Evolutionary conservation across 2,888 invertebrate genomes (phyloP).

Genomic region (Hesperia comma): DNA sequence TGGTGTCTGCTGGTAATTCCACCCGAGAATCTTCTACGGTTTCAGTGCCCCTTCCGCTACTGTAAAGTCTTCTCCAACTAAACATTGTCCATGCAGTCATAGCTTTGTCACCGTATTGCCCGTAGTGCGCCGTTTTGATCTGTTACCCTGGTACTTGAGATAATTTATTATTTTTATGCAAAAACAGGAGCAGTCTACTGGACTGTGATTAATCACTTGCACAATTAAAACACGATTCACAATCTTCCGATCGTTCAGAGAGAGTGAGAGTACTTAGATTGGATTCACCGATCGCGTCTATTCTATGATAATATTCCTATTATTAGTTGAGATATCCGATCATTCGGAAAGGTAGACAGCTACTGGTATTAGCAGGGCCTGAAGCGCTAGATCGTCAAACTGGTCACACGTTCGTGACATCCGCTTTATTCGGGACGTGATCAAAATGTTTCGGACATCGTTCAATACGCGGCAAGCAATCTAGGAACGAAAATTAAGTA

Average conservation of each 20-base stretch:
- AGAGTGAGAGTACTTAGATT: not conserved
- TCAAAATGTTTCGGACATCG: constrained; percentile 58
- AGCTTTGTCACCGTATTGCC: constrained; percentile 79
- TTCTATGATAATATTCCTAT: constrained; percentile 19
- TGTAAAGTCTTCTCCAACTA: constrained; percentile 78
- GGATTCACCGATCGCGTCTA: constrained; percentile 2
- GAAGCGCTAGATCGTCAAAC: constrained; percentile 65
- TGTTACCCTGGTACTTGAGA: not conserved
- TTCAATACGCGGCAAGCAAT: constrained; percentile 56
- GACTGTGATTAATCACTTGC: not conserved
- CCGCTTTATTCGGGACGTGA: constrained; percentile 74
- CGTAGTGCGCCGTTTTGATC: constrained; percentile 78
- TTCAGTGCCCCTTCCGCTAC: constrained; percentile 59
- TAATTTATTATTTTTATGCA: not conserved
- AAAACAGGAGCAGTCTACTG: not conserved
- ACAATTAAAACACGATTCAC: not conserved
- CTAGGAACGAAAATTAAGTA: constrained; percentile 61
- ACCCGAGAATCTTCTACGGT: constrained; percentile 63
- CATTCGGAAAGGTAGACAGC: constrained; percentile 59
- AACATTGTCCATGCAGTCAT: constrained; percentile 83
- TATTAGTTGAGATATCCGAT: constrained; percentile 58
- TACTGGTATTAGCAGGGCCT: constrained; percentile 62
- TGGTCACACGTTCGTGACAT: constrained; percentile 73
- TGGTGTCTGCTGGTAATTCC: constrained; percentile 75
- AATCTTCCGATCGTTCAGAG: not conserved